These are phyloP conservation scores for Scyliorhinus canicula DNA, from an alignment of 2,797 vertebrate species.

Conservation along the genomic window DNA sequence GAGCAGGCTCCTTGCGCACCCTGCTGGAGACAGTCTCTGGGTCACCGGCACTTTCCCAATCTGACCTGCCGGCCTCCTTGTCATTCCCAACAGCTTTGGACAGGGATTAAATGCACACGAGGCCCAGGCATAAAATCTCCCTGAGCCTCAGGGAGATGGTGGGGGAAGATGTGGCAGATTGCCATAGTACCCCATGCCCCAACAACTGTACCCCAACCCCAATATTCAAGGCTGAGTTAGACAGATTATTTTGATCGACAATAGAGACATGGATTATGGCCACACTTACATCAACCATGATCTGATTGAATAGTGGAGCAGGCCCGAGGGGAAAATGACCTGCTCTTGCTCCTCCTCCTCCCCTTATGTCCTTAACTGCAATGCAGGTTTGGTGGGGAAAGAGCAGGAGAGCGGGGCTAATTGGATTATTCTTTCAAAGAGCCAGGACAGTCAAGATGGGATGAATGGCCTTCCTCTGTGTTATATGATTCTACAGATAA, in stretches of 20 bases:
- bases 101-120: background rate
- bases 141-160: background rate
- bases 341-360: background rate
- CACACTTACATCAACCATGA: background rate
- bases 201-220: background rate
- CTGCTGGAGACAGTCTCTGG: background rate
- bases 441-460: background rate
- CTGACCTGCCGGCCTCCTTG: background rate
- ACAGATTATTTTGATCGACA: background rate
- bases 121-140: background rate
- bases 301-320: background rate
- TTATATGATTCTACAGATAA: background rate
- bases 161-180: background rate
- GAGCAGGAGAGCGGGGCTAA: background rate
- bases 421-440: background rate
- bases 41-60: background rate
- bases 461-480: background rate
- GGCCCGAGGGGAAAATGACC: background rate
- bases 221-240: background rate
- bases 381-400: background rate
- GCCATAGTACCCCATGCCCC: background rate
- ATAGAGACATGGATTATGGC: no score
- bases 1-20: background rate
- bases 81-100: background rate
- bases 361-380: background rate